Evolutionary conservation across 2,113 vertebrate genomes (phyloP).

Genomic region (Serilophus lunatus): DNA sequence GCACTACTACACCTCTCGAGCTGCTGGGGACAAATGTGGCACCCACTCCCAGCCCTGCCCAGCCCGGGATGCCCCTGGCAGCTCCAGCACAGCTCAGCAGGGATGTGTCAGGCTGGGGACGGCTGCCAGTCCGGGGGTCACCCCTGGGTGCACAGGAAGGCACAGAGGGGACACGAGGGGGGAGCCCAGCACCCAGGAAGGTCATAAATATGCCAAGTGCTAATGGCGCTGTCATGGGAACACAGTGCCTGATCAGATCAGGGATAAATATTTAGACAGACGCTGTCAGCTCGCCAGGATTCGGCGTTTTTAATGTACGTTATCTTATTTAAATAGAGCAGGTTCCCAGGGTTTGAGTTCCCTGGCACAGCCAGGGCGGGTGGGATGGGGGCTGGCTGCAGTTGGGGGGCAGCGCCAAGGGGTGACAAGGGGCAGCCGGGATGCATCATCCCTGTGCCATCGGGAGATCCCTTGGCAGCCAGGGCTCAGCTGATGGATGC

Average conservation of each 20-base stretch:
- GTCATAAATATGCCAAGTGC: background rate
- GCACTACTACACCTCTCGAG: background rate
- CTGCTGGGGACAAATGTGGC: fast-evolving
- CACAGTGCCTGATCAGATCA: background rate
- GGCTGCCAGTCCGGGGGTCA: background rate
- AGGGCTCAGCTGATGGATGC: background rate
- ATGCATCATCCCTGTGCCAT: fast-evolving
- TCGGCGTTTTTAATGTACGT: background rate
- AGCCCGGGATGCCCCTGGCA: background rate
- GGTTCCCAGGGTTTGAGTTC: background rate
- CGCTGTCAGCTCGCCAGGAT: background rate
- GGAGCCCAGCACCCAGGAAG: background rate
- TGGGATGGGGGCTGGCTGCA: fast-evolving
- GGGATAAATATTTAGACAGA: constrained; percentile 42
- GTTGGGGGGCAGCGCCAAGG: background rate
- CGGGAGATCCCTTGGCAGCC: fast-evolving
- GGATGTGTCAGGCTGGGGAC: background rate
- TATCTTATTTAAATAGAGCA: background rate
- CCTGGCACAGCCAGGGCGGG: background rate
- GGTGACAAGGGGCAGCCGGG: fast-evolving
- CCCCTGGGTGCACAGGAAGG: background rate
- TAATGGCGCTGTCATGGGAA: background rate
- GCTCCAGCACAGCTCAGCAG: background rate
- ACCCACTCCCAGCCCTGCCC: background rate
- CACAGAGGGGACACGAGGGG: background rate